Conservation (phyloP, 2,888 invertebrate species). For the Eupithecia exiguata region DNA sequence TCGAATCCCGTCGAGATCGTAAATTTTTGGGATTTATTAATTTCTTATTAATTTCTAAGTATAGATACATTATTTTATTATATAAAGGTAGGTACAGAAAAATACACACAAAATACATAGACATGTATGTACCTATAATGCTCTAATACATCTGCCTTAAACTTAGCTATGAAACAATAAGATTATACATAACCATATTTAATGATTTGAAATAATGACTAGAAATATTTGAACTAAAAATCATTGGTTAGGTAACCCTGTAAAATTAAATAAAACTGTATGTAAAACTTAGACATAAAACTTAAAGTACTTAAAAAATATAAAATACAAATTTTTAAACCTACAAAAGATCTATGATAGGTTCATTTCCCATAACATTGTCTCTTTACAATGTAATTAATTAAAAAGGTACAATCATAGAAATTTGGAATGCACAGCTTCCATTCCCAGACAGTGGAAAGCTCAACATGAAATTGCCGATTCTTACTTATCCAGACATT, state of each 20-base stretch:
- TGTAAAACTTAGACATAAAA: not conserved
- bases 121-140: not conserved
- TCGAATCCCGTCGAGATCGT: no score
- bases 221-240: slow-evolving; percentile 6
- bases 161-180: not conserved
- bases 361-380: not conserved
- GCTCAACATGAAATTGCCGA: not conserved
- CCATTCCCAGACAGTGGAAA: not conserved
- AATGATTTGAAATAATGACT: slow-evolving; percentile 5
- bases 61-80: no score
- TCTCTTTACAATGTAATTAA: not conserved
- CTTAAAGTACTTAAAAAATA: no score
- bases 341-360: not conserved
- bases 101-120: slow-evolving; percentile 6
- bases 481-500: not conserved
- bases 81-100: slow-evolving; percentile 5
- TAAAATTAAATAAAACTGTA: not conserved
- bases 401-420: not conserved
- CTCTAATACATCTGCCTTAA: not conserved
- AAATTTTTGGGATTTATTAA: no score
- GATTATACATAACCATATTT: not conserved
- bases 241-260: not conserved
- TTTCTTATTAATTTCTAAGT: no score
- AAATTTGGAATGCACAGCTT: not conserved
- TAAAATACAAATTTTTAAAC: not conserved